Evolutionary conservation across 2,888 invertebrate species (phyloP).

Genomic region (Megalurothrips usitatus): DNA sequence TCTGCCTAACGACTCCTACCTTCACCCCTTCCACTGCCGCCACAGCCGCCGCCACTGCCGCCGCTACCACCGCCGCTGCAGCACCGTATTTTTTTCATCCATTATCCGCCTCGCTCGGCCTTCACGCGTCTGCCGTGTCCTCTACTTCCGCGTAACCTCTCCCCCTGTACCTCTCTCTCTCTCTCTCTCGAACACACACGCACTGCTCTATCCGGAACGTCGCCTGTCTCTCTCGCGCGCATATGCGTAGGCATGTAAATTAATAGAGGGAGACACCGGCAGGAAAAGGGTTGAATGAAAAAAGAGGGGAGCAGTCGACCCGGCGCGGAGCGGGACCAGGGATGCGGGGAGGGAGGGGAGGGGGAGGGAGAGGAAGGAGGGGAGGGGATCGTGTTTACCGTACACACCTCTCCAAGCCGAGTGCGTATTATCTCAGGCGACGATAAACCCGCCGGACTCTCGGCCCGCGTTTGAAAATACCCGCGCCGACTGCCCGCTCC

Average conservation of each 20-base stretch:
- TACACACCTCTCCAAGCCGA: slow-evolving; percentile 1
- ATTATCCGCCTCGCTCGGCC: not conserved
- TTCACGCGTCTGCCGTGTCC: slow-evolving; percentile 5
- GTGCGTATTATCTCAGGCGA: not conserved
- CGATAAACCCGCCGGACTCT: not conserved
- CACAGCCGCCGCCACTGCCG: no score
- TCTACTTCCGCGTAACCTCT: not conserved
- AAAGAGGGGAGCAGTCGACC: not conserved
- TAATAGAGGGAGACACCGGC: slow-evolving; percentile 24
- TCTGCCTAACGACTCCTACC: slow-evolving; percentile 11
- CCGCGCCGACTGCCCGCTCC: not conserved
- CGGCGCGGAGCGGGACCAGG: not conserved
- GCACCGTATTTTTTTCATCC: not conserved
- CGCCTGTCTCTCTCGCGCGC: not conserved
- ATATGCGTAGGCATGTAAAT: slow-evolving; percentile 25
- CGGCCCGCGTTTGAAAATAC: not conserved
- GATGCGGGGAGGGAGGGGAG: not conserved
- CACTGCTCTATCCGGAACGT: not conserved
- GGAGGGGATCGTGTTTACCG: slow-evolving; percentile 10
- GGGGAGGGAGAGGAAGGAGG: not conserved
- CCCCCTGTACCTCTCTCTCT: not conserved
- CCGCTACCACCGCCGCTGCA: no score
- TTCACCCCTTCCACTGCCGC: not conserved
- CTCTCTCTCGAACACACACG: not conserved
- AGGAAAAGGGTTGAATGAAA: slow-evolving; percentile 23